Conservation (phyloP, 2,888 invertebrate species). For the Argyresthia albistria region DNA sequence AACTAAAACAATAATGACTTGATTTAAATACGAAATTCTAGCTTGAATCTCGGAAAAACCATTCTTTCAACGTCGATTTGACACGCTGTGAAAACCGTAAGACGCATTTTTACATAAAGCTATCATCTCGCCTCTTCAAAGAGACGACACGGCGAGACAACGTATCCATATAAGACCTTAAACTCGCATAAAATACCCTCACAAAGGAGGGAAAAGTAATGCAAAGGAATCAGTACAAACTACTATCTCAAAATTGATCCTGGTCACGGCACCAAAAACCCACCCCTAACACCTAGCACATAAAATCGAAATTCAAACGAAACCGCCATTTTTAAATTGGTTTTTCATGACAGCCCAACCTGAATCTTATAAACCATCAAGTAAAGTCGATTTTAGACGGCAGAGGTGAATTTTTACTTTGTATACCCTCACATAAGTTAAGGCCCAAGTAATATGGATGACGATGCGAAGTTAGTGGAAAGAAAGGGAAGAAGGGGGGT, state of each 20-base stretch:
- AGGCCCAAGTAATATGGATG: constrained; percentile 69
- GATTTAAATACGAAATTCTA: no score
- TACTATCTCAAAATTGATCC: constrained; percentile 70
- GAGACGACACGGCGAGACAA: constrained; percentile 17
- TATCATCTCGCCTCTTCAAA: not conserved
- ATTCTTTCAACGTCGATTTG: no score
- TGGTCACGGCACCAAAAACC: constrained; percentile 15
- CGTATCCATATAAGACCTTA: constrained; percentile 64
- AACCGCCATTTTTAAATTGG: constrained; percentile 10
- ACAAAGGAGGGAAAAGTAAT: constrained; percentile 70
- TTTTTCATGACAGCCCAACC: constrained; percentile 4
- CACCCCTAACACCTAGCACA: constrained; percentile 4
- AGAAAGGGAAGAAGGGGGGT: constrained; percentile 63
- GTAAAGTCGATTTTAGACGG: not conserved
- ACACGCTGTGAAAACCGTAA: no score
- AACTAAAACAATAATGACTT: no score
- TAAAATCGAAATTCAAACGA: constrained; percentile 17
- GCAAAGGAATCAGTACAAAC: constrained; percentile 67
- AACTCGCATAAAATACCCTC: constrained; percentile 65
- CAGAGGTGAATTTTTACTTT: not conserved
- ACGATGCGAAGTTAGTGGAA: constrained; percentile 69
- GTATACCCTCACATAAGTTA: constrained; percentile 66
- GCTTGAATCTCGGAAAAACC: no score
- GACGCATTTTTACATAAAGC: not conserved
- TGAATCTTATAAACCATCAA: not conserved